Evolutionary conservation across 2,888 invertebrate species (phyloP), one percentile per base, ranked within the genome.

Genomic region (Trisateles emortualis): DNA sequence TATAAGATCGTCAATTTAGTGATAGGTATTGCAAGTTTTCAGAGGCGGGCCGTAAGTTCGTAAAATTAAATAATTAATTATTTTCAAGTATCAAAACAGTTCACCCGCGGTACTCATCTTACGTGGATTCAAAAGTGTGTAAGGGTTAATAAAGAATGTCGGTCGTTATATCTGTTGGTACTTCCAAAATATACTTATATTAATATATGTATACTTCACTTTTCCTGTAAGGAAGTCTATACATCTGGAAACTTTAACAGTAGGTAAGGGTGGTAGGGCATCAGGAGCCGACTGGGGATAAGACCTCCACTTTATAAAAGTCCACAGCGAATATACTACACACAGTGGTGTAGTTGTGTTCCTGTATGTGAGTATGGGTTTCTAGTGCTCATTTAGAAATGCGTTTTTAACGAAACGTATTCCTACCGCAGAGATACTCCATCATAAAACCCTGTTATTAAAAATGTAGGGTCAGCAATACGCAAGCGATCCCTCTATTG

Each of bases 71-170:
- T 8, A 26, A 8, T 8, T 5, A 22, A 26, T 8, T 8, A 6
- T 16, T n/a, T 5, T 11, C 33, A 74, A 83, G 75, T 79, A 85
- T 79, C 84, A 85, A 86, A 54, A 63, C 14, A 0, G 2, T 2
- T 22, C n/a, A 3, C 1, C 29, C 63, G 16, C 11, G 0, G 6
- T 71, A 53, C 54, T 70, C 60, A 76, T 77, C 76, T 84, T 84
- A 85, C 81, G 83, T 84, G 81, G 79, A 71, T 72, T 70, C 78
- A 44, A 44, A 74, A 76, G 74, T 68, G 70, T 79, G 77, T 79
- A 81, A 80, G 83, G 84, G 83, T 83, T 86, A 81, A 79, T 83
- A 80, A 85, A 82, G 82, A 81, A 86, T 84, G 81, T 79, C 70
- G 72, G 78, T 74, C 81, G 74, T 68, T 64, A 62, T 59, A 44